Percentiles rank a stretch among this genome's conserved stretches.
phyloP scores from a whole-genome alignment of 2,888 invertebrate genomes.

The Stenodema calcarata region DNA sequence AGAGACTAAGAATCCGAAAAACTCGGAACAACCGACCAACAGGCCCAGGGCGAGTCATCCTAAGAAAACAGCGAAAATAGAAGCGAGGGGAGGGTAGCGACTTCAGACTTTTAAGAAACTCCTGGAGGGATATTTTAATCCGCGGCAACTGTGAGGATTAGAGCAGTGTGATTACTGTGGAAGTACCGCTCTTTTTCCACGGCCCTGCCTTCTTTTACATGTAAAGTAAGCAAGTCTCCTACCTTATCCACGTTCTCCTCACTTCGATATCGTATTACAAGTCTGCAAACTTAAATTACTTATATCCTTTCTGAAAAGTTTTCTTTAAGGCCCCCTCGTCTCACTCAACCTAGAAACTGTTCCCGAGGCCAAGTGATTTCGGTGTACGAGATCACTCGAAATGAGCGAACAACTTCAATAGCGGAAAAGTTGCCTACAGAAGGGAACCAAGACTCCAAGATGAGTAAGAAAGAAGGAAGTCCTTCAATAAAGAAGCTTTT shows the following conservation, averaged over 20 bases:
- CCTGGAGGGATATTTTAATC: slow-evolving; percentile 36
- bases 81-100: not conserved
- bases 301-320: slow-evolving; percentile 45
- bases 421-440: slow-evolving; percentile 26
- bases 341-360: not conserved
- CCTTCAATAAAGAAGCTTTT: not conserved
- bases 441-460: not conserved
- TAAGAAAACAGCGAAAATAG: not conserved
- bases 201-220: slow-evolving; percentile 38
- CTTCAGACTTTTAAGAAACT: slow-evolving; percentile 1
- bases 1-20: slow-evolving; percentile 7
- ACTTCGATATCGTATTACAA: slow-evolving; percentile 47
- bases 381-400: slow-evolving; percentile 22
- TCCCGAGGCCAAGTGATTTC: slow-evolving; percentile 38
- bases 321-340: not conserved
- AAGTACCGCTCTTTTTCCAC: slow-evolving; percentile 22
- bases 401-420: slow-evolving; percentile 33
- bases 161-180: slow-evolving; percentile 41
- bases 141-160: slow-evolving; percentile 46
- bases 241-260: slow-evolving; percentile 19
- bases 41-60: not conserved
- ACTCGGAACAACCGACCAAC: not conserved
- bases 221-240: slow-evolving; percentile 36
- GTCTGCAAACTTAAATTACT: slow-evolving; percentile 47
- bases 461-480: not conserved